Evolutionary conservation across 2,113 vertebrate genomes (phyloP), one percentile per base, ranked within the genome.

Genomic region (Pedetes capensis): DNA sequence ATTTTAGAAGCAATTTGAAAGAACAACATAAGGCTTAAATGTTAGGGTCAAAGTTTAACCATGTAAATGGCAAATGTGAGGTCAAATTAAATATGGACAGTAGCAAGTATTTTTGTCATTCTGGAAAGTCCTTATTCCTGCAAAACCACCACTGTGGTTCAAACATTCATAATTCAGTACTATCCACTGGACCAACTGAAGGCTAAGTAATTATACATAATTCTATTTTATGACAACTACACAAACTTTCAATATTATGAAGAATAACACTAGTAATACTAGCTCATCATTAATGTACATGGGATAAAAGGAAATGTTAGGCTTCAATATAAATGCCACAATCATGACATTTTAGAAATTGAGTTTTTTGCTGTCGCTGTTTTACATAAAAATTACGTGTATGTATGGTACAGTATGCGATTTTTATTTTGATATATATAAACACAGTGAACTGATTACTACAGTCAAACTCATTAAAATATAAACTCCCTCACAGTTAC

Each of bases 1-100:
- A 80, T 29, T 89, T 89, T 66, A 22, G 29, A 87, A 95, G 47
- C 23, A 59, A 94, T 90, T 68, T 83, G 59, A 92, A 96, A 84
- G 27, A 84, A 76, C 17, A 69, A 57, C 57, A 47, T 86, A 75
- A 49, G 11, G 22, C 3, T 83, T 63, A 47, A 4, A 80, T 57
- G 6, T 80, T 94, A 53, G 63, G 34, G 42, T 72, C 51, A 80
- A 71, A 72, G 90, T 72, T 80, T 63, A 76, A 72, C 53, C 72
- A 39, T 51, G 0, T 68, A 92, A 66, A 44, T 44, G 51, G 53
- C 61, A 91, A 87, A 86, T 44, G 37, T 3, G 1, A 10, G 49
- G 76, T 89, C 44, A 86, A 71, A 82, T 92, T 71, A 79, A 95
- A 91, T 89, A 61, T 17, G 37, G 20, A 47, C 25, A 83, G 47